phyloP scores from a whole-genome alignment of 2,113 vertebrate genomes.

The Paracanthobrama guichenoti region DNA sequence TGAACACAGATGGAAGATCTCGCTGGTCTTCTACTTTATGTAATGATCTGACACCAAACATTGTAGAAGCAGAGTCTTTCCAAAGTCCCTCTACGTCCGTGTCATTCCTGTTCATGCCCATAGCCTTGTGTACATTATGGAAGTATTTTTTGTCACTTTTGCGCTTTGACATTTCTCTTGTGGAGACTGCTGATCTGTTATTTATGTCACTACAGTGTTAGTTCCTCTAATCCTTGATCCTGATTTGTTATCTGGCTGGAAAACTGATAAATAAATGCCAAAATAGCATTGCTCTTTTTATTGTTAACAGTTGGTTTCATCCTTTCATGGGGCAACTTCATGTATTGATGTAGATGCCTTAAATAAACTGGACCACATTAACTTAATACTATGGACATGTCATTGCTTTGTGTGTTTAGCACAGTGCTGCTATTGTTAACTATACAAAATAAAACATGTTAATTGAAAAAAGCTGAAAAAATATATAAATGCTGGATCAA shows the following conservation, averaged over 20 bases:
- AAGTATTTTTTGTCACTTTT: constrained; percentile 53
- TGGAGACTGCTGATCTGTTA: constrained; percentile 52
- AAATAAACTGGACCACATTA: constrained; percentile 54
- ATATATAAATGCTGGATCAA: no score
- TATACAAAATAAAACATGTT: no score
- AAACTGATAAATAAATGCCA: constrained; percentile 53
- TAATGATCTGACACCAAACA: background rate
- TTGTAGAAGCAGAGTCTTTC: constrained; percentile 3
- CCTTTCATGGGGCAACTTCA: constrained; percentile 59
- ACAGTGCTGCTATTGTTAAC: no score
- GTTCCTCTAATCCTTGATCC: constrained; percentile 42
- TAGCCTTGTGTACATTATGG: constrained; percentile 47
- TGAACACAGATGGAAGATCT: constrained; percentile 10
- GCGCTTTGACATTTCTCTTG: constrained; percentile 53
- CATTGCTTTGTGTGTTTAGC: background rate
- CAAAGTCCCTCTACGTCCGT: constrained; percentile 7
- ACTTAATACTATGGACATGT: constrained; percentile 20
- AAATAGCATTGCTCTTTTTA: constrained; percentile 50
- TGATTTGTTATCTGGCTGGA: constrained; percentile 47
- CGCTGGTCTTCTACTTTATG: background rate
- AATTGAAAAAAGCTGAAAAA: no score
- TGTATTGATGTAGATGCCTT: constrained; percentile 65
- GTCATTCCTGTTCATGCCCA: constrained; percentile 24
- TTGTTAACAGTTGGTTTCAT: constrained; percentile 45
- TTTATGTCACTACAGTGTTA: constrained; percentile 50